A percentile compares a stretch with the other conserved stretches of the same genome.
These are phyloP conservation scores for Hypotaenidia okinawae DNA, from an alignment of 2,797 vertebrate species.

Conservation along the genomic window DNA sequence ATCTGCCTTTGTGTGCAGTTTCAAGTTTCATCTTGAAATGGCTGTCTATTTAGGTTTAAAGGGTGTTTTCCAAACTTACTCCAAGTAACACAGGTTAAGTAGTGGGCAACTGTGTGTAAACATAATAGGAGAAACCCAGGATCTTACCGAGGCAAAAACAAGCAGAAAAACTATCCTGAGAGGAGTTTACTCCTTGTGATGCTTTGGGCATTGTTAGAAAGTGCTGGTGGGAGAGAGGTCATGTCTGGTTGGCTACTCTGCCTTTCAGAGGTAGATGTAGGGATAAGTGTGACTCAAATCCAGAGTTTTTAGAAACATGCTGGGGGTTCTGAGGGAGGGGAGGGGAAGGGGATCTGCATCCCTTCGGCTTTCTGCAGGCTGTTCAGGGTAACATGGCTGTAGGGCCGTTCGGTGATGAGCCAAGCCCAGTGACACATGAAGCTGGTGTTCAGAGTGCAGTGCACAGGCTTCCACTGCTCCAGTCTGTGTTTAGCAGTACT, in stretches of 20 bases:
- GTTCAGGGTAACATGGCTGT: too few species aligned
- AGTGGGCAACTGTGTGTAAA: background rate
- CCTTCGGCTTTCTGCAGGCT: background rate
- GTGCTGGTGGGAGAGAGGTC: background rate
- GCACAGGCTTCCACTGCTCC: background rate
- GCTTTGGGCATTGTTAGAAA: background rate
- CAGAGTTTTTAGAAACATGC: background rate
- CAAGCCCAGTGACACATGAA: background rate
- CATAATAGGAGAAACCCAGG: background rate
- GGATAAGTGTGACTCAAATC: background rate
- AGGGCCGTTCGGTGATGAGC: background rate
- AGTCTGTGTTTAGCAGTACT: background rate
- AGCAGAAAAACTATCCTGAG: background rate
- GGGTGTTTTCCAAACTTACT: background rate
- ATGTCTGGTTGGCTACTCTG: background rate
- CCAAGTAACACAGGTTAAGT: background rate
- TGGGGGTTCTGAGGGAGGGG: background rate
- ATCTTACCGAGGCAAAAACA: background rate
- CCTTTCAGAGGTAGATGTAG: background rate
- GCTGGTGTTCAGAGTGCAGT: background rate
- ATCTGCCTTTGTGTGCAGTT: background rate
- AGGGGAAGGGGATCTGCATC: background rate
- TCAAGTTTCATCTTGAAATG: accelerated
- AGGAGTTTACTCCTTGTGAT: background rate
- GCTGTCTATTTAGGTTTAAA: background rate